phyloP scores from a whole-genome alignment of 2,797 vertebrate genomes.

The Neopelma chrysocephalum region DNA sequence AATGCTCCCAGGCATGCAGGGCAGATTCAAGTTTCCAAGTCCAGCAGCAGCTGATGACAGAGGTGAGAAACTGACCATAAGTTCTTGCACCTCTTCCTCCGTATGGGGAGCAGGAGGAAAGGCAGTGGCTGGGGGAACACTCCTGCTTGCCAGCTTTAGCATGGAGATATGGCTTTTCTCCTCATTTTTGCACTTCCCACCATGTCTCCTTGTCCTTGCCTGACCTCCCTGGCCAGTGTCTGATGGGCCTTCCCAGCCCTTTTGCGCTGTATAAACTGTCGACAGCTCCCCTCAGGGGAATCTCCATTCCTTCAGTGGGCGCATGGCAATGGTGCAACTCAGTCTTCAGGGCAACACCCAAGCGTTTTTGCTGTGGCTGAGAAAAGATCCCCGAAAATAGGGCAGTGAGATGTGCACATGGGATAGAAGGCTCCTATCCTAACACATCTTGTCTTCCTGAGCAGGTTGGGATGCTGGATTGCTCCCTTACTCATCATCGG shows the following conservation, averaged over 20 bases:
- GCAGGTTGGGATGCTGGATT: accelerated
- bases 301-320: neutral
- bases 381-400: neutral
- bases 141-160: neutral
- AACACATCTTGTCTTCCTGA: neutral
- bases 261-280: neutral
- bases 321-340: neutral
- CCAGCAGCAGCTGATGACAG: neutral
- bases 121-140: neutral
- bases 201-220: accelerated
- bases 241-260: neutral
- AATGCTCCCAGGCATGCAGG: neutral
- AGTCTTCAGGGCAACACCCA: neutral
- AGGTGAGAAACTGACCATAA: neutral
- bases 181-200: neutral
- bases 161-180: neutral
- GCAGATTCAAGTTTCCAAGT: neutral
- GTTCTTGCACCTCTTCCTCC: accelerated
- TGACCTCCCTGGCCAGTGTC: neutral
- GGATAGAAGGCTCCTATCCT: neutral
- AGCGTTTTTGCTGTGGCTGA: neutral
- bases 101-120: neutral
- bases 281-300: neutral
- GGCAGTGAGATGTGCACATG: accelerated
- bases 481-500: neutral